Conservation (phyloP, 2,797 vertebrate genomes). For the Pantherophis vulpinus region DNA sequence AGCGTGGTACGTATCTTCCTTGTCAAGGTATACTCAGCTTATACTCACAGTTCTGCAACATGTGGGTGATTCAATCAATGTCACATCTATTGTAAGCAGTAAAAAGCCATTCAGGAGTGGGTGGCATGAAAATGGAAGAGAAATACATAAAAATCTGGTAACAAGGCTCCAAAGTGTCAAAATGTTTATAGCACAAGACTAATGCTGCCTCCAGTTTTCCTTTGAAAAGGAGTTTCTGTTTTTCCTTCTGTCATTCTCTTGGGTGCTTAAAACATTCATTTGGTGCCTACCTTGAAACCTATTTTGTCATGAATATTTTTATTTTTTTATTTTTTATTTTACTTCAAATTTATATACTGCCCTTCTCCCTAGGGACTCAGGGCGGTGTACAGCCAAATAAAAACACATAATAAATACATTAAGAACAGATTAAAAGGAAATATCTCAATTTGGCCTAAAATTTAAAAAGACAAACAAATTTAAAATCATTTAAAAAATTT, state of each 20-base stretch:
- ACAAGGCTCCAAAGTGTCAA: background rate
- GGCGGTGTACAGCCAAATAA: too few relatives aligned
- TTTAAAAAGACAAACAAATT: too few relatives aligned
- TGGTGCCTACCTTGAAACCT: background rate
- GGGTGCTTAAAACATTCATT: background rate
- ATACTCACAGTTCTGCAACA: background rate
- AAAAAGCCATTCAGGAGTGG: background rate
- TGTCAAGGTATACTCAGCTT: background rate
- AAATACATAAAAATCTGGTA: background rate
- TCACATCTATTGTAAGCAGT: background rate
- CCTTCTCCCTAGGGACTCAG: too few relatives aligned
- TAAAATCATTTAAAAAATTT: too few relatives aligned
- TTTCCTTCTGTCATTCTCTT: background rate
- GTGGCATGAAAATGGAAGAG: background rate
- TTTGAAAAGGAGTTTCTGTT: background rate
- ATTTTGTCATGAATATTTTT: background rate
- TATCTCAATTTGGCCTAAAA: too few relatives aligned
- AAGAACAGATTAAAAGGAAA: too few relatives aligned
- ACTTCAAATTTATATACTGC: too few relatives aligned
- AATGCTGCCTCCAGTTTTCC: background rate
- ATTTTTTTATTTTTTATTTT: too few relatives aligned
- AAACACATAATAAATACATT: too few relatives aligned
- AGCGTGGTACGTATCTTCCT: background rate
- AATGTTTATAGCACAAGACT: background rate
- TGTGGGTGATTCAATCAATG: background rate